Conservation (phyloP, 2,113 vertebrate species). For the Eira barbara region DNA sequence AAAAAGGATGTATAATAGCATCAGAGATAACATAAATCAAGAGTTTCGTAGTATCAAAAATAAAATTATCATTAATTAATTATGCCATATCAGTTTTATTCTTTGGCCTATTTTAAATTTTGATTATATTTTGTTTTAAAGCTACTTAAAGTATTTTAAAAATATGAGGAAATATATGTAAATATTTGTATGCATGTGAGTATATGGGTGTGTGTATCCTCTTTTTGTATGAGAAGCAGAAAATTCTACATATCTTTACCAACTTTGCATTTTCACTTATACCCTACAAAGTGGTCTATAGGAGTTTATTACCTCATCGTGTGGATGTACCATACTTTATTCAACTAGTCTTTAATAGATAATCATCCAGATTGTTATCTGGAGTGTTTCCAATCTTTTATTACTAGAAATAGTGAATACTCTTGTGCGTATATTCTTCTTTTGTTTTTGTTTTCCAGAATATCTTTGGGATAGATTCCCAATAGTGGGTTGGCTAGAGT, state of each 20-base stretch:
- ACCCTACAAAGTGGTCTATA: background rate
- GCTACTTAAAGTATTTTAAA: background rate
- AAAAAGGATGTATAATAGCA: background rate
- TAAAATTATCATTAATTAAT: background rate
- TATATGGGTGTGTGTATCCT: background rate
- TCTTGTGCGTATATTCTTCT: background rate
- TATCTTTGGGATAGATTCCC: conserved; percentile 2
- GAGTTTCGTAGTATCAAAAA: background rate
- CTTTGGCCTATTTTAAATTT: conserved; percentile 17
- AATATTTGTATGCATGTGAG: background rate
- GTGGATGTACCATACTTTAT: background rate
- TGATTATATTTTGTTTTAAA: background rate
- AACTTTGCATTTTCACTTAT: background rate
- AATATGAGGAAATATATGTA: background rate
- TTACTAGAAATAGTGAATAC: conserved; percentile 6
- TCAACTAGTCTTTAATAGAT: background rate
- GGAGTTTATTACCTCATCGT: background rate
- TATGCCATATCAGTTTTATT: background rate
- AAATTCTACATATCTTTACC: background rate
- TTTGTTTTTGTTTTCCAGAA: background rate
- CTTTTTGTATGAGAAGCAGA: background rate
- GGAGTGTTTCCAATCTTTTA: background rate
- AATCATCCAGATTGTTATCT: background rate
- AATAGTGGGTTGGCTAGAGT: background rate
- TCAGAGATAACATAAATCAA: background rate